Evolutionary conservation across 2,888 invertebrate genomes (phyloP).

Genomic region (Scaptodrosophila latifasciaeformis): DNA sequence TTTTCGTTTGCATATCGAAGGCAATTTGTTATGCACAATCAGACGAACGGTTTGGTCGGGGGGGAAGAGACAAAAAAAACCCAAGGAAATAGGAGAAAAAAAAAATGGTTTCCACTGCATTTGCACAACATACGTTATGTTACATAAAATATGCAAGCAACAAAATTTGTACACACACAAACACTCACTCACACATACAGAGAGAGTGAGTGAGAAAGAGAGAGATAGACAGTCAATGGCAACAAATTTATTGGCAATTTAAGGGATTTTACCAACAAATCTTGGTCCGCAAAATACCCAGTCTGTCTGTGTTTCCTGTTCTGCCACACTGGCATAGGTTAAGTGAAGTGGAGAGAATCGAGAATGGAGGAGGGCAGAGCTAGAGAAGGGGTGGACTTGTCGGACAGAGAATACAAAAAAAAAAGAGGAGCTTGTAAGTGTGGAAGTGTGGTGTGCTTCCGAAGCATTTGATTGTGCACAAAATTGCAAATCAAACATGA

Average conservation of each 20-base stretch:
- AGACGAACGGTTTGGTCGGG: too few relatives aligned
- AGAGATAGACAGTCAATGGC: constrained; percentile 44
- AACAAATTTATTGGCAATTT: constrained; percentile 67
- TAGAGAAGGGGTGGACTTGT: too few relatives aligned
- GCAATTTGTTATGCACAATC: too few relatives aligned
- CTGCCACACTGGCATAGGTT: background rate
- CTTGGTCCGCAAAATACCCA: background rate
- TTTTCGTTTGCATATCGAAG: background rate
- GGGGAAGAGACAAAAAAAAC: background rate
- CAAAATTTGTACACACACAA: background rate
- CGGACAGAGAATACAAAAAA: too few relatives aligned
- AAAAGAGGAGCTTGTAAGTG: too few relatives aligned
- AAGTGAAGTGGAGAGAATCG: background rate
- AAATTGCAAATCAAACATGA: constrained; percentile 68
- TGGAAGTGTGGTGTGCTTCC: background rate
- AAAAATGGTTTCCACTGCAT: constrained; percentile 22
- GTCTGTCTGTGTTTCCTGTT: background rate
- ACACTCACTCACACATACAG: too few relatives aligned
- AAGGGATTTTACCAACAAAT: constrained; percentile 40
- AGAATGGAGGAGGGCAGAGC: too few relatives aligned
- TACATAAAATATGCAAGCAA: constrained; percentile 30
- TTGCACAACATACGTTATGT: constrained; percentile 24
- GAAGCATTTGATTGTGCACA: constrained; percentile 45
- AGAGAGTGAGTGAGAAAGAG: too few relatives aligned
- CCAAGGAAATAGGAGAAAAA: background rate